These are phyloP conservation scores for Ageneiosus marmoratus DNA, from an alignment of 2,113 vertebrate species.

Conservation along the genomic window DNA sequence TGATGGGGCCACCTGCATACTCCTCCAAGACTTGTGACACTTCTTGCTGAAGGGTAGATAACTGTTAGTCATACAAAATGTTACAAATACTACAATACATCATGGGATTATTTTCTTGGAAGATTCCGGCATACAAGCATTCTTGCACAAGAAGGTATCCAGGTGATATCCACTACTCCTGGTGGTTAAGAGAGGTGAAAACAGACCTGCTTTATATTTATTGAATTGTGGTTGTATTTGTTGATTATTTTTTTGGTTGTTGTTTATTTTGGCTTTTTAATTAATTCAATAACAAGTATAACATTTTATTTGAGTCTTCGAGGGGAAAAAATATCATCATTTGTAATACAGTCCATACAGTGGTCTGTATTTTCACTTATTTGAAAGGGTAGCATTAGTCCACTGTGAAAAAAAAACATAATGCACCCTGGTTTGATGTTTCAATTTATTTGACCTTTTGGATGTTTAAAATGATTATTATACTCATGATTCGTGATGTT, in stretches of 20 bases:
- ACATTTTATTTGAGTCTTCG: neutral
- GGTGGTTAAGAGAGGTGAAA: neutral
- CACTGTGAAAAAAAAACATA: neutral
- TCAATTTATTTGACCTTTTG: neutral
- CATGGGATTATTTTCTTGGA: neutral
- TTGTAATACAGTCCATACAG: neutral
- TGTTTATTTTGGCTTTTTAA: neutral
- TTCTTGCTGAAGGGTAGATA: neutral
- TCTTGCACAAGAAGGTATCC: neutral
- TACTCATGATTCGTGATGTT: neutral
- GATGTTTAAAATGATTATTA: neutral
- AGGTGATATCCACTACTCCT: neutral
- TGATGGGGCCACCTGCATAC: neutral
- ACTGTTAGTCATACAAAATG: neutral
- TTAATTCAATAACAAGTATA: neutral
- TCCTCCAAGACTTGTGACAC: neutral
- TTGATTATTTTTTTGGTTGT: neutral
- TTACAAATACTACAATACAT: neutral
- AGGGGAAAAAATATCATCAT: neutral
- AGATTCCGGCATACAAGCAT: neutral
- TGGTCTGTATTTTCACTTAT: slow-evolving; percentile 1
- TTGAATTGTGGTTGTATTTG: neutral
- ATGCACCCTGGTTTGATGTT: neutral
- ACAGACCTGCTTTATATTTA: neutral
- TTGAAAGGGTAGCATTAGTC: neutral